Conservation (phyloP, 37 sponge, comb jelly and placozoan genomes). For the Mnemiopsis leidyi region DNA sequence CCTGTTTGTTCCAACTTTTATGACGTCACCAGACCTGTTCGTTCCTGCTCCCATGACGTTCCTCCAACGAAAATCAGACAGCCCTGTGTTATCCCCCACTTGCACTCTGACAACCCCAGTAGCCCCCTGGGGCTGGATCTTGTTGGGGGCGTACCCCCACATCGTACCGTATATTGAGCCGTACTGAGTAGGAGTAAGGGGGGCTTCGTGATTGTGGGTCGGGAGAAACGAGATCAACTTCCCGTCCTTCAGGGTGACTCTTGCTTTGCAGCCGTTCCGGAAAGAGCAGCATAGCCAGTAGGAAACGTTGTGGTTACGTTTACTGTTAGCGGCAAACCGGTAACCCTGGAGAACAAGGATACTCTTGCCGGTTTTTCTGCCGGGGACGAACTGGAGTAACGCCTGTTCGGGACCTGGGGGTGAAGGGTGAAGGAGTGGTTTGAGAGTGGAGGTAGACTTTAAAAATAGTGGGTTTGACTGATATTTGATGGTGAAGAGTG, state of each 20-base stretch:
- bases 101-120: no score
- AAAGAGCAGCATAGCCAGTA: not conserved
- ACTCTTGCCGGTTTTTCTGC: not conserved
- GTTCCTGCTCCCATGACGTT: no score
- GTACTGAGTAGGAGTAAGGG: not conserved
- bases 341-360: not conserved
- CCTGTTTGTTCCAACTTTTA: no score
- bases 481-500: not conserved
- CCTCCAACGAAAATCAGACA: no score
- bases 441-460: not conserved
- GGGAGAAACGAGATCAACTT: not conserved
- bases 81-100: no score
- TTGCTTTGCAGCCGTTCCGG: not conserved
- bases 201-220: not conserved
- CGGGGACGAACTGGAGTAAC: not conserved
- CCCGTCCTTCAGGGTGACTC: not conserved
- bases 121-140: no score
- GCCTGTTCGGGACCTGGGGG: not conserved
- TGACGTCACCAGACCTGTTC: no score
- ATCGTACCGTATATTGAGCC: no score
- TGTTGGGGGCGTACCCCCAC: no score
- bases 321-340: not conserved
- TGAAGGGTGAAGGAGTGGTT: not conserved
- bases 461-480: no score
- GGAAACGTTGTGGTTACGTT: not conserved